A percentile compares a stretch with the other conserved stretches of the same genome.
Evolutionary conservation across 2,797 vertebrate species (phyloP).

Genomic region (Clarias pachynema): DNA sequence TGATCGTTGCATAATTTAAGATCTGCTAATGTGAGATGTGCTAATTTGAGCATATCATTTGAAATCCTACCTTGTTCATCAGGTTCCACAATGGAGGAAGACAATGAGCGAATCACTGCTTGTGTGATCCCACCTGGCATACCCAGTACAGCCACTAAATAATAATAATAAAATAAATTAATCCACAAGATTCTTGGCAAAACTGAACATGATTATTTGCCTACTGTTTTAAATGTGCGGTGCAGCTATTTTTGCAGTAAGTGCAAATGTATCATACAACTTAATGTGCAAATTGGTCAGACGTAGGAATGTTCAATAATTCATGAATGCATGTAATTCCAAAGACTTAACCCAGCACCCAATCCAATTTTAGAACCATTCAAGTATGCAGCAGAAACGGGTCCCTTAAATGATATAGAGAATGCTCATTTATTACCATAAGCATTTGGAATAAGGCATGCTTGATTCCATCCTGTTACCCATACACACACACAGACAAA

Average conservation of each 20-base stretch:
- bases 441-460: slow-evolving; percentile 23
- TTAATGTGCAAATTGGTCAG: slow-evolving; percentile 33
- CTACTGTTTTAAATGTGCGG: background rate
- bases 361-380: slow-evolving; percentile 24
- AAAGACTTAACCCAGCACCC: slow-evolving; percentile 15
- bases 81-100: slow-evolving; percentile 64
- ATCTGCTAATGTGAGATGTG: slow-evolving; percentile 9
- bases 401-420: slow-evolving; percentile 25
- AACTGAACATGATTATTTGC: background rate
- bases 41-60: slow-evolving; percentile 12
- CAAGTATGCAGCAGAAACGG: slow-evolving; percentile 29
- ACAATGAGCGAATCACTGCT: slow-evolving; percentile 65
- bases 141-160: slow-evolving; percentile 58
- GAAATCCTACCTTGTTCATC: slow-evolving; percentile 69
- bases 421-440: slow-evolving; percentile 5
- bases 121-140: slow-evolving; percentile 60
- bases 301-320: slow-evolving; percentile 47
- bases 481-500: background rate
- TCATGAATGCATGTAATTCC: slow-evolving; percentile 45
- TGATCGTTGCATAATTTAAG: background rate
- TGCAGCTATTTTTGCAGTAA: background rate
- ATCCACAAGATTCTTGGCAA: background rate
- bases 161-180: background rate
- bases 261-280: slow-evolving; percentile 10
- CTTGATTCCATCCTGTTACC: slow-evolving; percentile 10